phyloP scores from a whole-genome alignment of 2,113 vertebrate species.

The Fulmarus glacialis region DNA sequence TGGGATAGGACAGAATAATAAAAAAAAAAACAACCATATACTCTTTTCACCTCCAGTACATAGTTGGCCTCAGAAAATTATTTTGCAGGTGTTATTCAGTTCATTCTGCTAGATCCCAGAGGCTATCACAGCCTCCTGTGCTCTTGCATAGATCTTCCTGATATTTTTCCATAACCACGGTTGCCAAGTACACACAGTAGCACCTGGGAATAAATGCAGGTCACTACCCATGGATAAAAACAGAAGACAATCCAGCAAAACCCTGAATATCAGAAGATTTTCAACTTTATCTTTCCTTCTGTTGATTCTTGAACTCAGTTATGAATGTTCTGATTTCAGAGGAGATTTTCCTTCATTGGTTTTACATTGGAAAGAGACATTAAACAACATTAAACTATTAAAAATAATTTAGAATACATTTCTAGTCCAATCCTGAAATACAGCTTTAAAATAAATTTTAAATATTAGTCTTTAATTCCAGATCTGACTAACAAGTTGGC shows the following conservation, averaged over 20 bases:
- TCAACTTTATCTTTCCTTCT: not conserved
- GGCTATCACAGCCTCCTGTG: not conserved
- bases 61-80: not conserved
- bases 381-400: not conserved
- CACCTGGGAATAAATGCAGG: not conserved
- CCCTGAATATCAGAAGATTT: not conserved
- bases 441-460: not conserved
- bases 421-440: not conserved
- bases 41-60: not conserved
- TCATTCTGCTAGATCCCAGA: not conserved
- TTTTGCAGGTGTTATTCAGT: not conserved
- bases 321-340: not conserved
- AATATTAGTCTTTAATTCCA: not conserved
- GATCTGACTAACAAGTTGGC: not conserved
- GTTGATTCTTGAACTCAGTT: not conserved
- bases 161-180: not conserved
- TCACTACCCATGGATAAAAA: not conserved
- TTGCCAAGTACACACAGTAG: not conserved
- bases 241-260: not conserved
- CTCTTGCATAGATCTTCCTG: not conserved
- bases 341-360: not conserved
- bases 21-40: too few species aligned
- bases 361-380: not conserved
- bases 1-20: not conserved
- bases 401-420: not conserved